Conservation (phyloP, 2,888 invertebrate species). For the Tricholauxania praeusta region DNA sequence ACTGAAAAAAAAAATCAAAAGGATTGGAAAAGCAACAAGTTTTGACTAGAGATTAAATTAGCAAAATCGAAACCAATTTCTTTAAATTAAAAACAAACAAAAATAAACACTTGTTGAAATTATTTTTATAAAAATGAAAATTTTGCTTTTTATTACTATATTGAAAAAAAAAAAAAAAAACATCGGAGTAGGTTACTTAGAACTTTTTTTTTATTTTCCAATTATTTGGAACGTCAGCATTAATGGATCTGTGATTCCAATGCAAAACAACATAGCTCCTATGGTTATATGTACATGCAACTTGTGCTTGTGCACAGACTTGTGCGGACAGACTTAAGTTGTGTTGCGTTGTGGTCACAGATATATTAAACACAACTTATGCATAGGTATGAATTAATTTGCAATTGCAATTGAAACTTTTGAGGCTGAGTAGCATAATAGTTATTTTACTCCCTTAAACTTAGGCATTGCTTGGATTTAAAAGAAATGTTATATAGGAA, state of each 20-base stretch:
- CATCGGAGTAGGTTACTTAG: too few species aligned
- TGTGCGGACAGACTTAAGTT: background rate
- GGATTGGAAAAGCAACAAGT: background rate
- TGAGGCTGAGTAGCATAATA: conserved; percentile 21
- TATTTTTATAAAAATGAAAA: background rate
- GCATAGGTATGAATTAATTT: background rate
- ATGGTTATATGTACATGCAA: too few species aligned
- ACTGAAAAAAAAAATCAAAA: conserved; percentile 9
- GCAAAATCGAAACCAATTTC: conserved; percentile 7
- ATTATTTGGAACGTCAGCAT: too few species aligned
- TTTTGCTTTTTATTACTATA: background rate
- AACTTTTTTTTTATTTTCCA: too few species aligned
- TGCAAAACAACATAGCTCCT: too few species aligned
- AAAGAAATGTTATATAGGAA: too few species aligned
- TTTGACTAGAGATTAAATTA: conserved; percentile 14
- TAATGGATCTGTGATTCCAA: too few species aligned
- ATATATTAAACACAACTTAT: background rate
- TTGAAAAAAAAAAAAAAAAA: background rate
- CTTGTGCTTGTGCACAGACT: too few species aligned
- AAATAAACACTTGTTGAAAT: conserved; percentile 8
- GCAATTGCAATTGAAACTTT: conserved; percentile 15
- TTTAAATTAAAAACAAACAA: conserved; percentile 13
- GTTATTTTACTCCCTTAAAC: too few species aligned
- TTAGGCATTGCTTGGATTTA: too few species aligned
- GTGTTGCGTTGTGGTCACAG: too few species aligned